Evolutionary conservation across 2,113 vertebrate species (phyloP).

Genomic region (Campylomormyrus tamandua): DNA sequence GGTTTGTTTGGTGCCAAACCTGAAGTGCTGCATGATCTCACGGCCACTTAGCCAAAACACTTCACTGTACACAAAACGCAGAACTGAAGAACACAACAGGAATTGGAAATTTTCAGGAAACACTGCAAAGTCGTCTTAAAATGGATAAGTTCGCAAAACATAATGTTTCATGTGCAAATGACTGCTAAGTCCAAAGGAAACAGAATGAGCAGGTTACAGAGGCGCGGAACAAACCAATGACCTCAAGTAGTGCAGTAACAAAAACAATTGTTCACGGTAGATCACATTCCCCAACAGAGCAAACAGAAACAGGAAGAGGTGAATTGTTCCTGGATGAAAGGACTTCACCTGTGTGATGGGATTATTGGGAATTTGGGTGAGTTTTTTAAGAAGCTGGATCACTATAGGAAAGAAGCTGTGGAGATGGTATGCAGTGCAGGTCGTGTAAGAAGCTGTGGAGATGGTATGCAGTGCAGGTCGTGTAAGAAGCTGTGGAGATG

Average conservation of each 20-base stretch:
- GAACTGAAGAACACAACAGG: not conserved
- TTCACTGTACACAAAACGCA: not conserved
- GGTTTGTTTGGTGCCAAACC: not conserved
- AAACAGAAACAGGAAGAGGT: not conserved
- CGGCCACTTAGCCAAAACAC: not conserved
- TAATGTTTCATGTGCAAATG: not conserved
- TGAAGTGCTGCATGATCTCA: not conserved
- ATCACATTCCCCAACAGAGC: not conserved
- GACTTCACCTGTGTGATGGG: not conserved
- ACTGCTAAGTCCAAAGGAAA: not conserved
- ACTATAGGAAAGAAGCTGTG: not conserved
- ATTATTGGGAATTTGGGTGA: not conserved
- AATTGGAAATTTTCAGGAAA: not conserved
- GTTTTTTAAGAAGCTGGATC: not conserved
- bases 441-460: too few species aligned
- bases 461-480: too few species aligned
- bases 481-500: too few species aligned
- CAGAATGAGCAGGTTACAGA: not conserved
- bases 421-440: too few species aligned
- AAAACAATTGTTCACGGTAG: not conserved
- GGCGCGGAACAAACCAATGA: not conserved
- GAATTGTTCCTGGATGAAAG: not conserved
- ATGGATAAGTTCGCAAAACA: not conserved
- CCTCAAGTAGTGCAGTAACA: not conserved
- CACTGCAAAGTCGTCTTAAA: not conserved